Evolutionary conservation across 2,113 vertebrate genomes (phyloP), one percentile per base, ranked within the genome.

Genomic region (Syngnathus typhle): DNA sequence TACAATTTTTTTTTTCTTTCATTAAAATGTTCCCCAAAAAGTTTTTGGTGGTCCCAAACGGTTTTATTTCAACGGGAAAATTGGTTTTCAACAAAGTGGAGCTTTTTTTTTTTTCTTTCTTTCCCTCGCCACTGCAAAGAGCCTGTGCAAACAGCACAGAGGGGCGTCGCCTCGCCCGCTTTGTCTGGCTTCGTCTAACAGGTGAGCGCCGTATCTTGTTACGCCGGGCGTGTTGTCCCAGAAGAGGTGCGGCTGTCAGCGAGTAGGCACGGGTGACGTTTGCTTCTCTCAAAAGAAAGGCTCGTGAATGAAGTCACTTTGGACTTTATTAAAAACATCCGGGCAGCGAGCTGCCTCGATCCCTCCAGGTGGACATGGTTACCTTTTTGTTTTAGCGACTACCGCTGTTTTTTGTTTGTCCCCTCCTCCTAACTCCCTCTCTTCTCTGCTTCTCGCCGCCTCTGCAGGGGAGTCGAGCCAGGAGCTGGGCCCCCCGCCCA

Each of bases 401-500:
- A 39, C 27, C 13, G 41, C 49, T 21, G 6, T 63, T 10, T 43
- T 18, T 38, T 18, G 59, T 19, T 49, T 39, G 51, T 47, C 21
- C 37, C 71, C 63, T 74, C 52, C 44, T 3, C n/a, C 15, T 44
- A 47, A 46, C 59, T 19, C 11, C 23, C 32, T 49, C 51, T 61
- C 37, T 46, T 64, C 61, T 55, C 36, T 10, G 66, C 68, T 60
- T 52, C 49, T 59, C 23, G 73, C 69, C 68, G 46, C 75, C 72
- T 83, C 70, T 83, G 64, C 79, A 98, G 96, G 94, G 91, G 96
- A 96, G 78, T 87, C 92, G 65, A 94, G 95, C 85, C 93, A 92
- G 82, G 95, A 98, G 77, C 92, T 98, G 89, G 97, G 95, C 58
- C 95, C 96, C 85, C 97, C 96, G 90, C 96, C 97, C 1, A 96